Conservation (phyloP, 2,888 invertebrate species). For the Phengaris alcon region DNA sequence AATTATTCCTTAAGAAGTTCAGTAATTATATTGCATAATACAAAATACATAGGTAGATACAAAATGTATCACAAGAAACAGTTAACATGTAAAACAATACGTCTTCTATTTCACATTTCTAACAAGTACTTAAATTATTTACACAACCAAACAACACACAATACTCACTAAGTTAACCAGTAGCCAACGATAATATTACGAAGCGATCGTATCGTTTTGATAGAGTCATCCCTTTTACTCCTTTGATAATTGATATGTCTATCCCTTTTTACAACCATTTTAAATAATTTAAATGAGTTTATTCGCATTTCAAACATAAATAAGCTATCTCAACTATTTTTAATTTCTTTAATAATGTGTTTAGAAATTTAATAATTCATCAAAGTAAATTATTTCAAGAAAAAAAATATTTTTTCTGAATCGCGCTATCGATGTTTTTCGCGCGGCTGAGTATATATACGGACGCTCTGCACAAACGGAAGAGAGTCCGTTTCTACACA, state of each 20-base stretch:
- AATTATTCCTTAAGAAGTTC: too few species aligned
- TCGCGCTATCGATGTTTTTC: constrained; percentile 32
- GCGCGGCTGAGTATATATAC: constrained; percentile 8
- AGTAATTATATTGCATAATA: too few species aligned
- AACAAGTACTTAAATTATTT: background rate
- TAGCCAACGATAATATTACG: background rate
- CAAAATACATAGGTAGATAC: background rate
- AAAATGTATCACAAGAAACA: too few species aligned
- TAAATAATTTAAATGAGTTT: background rate
- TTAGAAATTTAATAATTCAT: background rate
- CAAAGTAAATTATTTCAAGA: background rate
- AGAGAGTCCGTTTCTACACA: constrained; percentile 36
- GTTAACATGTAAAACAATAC: background rate
- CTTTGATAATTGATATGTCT: background rate
- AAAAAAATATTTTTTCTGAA: constrained; percentile 28
- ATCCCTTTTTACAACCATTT: background rate
- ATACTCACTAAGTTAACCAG: background rate
- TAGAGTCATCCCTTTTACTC: background rate
- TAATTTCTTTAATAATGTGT: background rate
- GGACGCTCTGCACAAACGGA: background rate
- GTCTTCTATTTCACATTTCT: background rate
- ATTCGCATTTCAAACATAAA: background rate
- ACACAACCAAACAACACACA: background rate
- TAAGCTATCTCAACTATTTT: background rate
- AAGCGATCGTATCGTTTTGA: background rate